phyloP scores from a whole-genome alignment of 2,113 vertebrate species.

The Vidua chalybeata region DNA sequence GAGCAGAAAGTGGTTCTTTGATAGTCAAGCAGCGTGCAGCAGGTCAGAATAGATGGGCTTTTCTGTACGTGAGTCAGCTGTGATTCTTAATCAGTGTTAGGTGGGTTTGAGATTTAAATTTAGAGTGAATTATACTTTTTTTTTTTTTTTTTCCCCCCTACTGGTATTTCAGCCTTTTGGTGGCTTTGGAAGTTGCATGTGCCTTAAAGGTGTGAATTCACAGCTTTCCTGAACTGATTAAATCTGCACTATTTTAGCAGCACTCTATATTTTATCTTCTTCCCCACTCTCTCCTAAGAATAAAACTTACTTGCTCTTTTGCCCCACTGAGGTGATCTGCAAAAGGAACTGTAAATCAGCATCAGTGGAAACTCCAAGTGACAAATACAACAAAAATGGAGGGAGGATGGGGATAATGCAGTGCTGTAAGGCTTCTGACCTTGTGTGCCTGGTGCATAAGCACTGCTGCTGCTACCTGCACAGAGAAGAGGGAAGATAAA shows the following conservation, averaged over 20 bases:
- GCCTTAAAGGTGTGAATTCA: constrained; percentile 12
- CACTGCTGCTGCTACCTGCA: not conserved
- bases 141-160: not conserved
- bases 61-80: not conserved
- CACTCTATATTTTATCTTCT: not conserved
- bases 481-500: not conserved
- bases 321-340: not conserved
- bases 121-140: not conserved
- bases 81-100: not conserved
- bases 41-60: not conserved
- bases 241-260: not conserved
- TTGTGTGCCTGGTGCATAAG: not conserved
- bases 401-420: not conserved
- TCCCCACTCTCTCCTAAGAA: not conserved
- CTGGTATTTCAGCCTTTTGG: not conserved
- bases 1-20: not conserved
- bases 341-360: not conserved
- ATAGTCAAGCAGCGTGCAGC: not conserved
- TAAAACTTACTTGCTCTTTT: not conserved
- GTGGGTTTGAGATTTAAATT: not conserved
- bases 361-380: not conserved
- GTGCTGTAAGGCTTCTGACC: not conserved
- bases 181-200: not conserved
- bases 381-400: not conserved
- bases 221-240: not conserved